Percentiles rank a stretch among this genome's conserved stretches.
Evolutionary conservation across 2,113 vertebrate species (phyloP).

Genomic region (Mugil cephalus): DNA sequence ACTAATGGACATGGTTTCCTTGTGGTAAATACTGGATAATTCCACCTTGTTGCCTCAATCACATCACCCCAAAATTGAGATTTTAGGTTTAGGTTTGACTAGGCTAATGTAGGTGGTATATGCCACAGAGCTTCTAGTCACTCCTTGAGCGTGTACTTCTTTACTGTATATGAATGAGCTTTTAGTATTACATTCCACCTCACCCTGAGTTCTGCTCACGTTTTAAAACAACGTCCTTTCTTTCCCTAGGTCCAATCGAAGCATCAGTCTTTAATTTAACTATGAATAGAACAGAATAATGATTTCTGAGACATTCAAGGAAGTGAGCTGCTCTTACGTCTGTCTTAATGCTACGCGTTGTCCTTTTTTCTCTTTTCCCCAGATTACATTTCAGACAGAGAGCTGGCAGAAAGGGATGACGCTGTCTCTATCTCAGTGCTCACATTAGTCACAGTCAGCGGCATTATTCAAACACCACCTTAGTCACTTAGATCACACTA

Average conservation of each 20-base stretch:
- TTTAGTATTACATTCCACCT: conserved; percentile 59
- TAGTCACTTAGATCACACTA: conserved; percentile 15
- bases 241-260: conserved; percentile 58
- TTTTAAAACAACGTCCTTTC: conserved; percentile 38
- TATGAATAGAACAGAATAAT: conserved; percentile 52
- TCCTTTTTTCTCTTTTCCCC: conserved; percentile 2
- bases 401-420: conserved; percentile 22
- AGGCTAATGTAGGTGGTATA: no score
- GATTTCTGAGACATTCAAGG: conserved; percentile 49
- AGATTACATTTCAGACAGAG: conserved; percentile 8
- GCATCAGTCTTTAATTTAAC: conserved; percentile 42
- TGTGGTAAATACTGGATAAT: no score
- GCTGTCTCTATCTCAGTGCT: conserved; percentile 25
- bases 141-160: background rate
- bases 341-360: conserved; percentile 10
- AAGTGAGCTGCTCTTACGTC: conserved; percentile 27
- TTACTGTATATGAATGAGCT: conserved; percentile 54
- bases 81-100: no score
- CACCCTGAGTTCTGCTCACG: conserved; percentile 25
- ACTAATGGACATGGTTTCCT: no score
- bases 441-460: conserved; percentile 10
- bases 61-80: no score
- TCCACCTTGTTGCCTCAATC: no score
- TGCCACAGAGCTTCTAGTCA: no score
- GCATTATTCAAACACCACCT: conserved; percentile 38